phyloP scores from a whole-genome alignment of 2,888 invertebrate genomes.

The Thymelicus lineola region DNA sequence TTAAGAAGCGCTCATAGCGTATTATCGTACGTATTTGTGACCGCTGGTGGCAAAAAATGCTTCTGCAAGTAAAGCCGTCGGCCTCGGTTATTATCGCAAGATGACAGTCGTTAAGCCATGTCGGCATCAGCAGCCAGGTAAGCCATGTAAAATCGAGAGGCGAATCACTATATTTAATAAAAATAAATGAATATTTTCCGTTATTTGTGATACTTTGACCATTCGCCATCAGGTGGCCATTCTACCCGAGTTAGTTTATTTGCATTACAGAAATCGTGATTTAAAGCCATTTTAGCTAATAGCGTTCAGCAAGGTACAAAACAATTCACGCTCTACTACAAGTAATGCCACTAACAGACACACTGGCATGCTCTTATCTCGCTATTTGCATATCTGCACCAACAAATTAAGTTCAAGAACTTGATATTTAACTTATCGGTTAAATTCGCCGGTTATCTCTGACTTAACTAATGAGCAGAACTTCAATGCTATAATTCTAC shows the following conservation, averaged over 20 bases:
- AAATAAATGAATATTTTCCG: too few species aligned
- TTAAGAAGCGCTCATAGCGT: too few species aligned
- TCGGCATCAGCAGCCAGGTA: too few species aligned
- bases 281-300: constrained; percentile 1
- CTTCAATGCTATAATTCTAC: constrained; percentile 22
- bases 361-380: constrained; percentile 22
- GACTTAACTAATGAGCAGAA: constrained; percentile 28
- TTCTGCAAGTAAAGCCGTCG: too few species aligned
- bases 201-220: not conserved
- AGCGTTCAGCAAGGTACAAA: constrained; percentile 1
- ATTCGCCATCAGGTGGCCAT: not conserved
- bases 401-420: constrained; percentile 35
- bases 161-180: too few species aligned
- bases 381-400: constrained; percentile 33
- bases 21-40: too few species aligned
- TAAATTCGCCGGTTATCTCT: constrained; percentile 29
- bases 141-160: too few species aligned
- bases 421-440: constrained; percentile 36
- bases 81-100: too few species aligned
- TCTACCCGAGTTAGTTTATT: too few species aligned
- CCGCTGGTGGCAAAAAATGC: too few species aligned
- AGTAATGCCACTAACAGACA: constrained; percentile 10
- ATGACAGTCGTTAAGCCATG: too few species aligned
- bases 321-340: constrained; percentile 1
- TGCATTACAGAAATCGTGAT: not conserved